Percentiles rank a stretch among this genome's conserved stretches.
These are phyloP conservation scores for Poeciliopsis retropinna DNA, from an alignment of 2,113 vertebrate species.

Conservation along the genomic window DNA sequence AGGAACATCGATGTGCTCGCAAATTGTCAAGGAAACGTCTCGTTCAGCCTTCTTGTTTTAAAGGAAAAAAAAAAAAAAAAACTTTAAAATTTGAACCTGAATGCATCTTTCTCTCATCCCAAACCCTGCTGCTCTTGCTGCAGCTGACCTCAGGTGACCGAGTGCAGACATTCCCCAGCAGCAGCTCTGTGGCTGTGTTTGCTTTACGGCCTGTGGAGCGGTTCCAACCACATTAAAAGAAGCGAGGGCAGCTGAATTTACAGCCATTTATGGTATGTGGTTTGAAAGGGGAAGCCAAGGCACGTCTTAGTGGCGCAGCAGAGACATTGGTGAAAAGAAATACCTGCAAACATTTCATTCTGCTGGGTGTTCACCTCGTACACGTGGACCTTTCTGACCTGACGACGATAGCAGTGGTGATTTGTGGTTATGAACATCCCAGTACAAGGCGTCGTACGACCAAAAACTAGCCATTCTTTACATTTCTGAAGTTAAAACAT, in stretches of 20 bases:
- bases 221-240: conserved; percentile 58
- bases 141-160: conserved; percentile 46
- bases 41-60: too few species aligned
- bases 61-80: neutral
- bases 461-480: neutral
- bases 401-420: neutral
- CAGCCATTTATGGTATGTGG: conserved; percentile 71
- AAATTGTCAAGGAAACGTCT: neutral
- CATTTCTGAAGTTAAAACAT: neutral
- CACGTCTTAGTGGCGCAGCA: conserved; percentile 7
- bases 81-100: neutral
- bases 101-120: neutral
- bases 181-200: conserved; percentile 53
- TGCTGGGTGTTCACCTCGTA: conserved; percentile 6
- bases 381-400: neutral
- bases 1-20: neutral
- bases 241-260: conserved; percentile 28
- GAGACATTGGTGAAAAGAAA: conserved; percentile 20
- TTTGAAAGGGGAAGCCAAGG: conserved; percentile 24
- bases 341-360: conserved; percentile 6
- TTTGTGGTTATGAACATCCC: neutral
- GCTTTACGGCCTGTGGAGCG: conserved; percentile 49
- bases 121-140: neutral
- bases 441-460: neutral
- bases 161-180: conserved; percentile 30